These are phyloP conservation scores for Chrysocyon brachyurus DNA, from an alignment of 2,797 vertebrate genomes.

Conservation along the genomic window DNA sequence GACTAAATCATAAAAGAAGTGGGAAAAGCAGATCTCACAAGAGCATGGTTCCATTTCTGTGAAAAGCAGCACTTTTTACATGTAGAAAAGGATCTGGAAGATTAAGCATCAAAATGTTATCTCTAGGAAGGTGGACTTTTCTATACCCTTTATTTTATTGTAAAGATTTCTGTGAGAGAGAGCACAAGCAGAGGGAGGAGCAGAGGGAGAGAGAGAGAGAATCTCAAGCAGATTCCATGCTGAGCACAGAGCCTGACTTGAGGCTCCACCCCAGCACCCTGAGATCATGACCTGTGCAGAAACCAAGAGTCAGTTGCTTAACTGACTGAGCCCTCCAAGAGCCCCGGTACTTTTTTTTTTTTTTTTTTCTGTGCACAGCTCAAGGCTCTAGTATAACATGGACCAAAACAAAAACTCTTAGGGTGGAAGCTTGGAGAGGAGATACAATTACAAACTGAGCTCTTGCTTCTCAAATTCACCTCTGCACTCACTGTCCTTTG, in stretches of 20 bases:
- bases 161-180: not conserved
- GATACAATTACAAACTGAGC: not conserved
- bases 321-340: not conserved
- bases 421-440: not conserved
- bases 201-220: not conserved
- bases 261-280: not conserved
- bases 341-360: not conserved
- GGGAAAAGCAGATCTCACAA: not conserved
- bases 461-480: conserved; percentile 24
- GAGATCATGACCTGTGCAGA: not conserved
- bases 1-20: not conserved
- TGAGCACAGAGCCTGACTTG: not conserved
- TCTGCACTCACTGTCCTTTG: not conserved
- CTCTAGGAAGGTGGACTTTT: not conserved
- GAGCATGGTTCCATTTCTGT: not conserved
- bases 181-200: not conserved
- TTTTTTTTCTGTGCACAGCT: not conserved
- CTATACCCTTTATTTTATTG: not conserved
- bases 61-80: not conserved
- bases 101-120: not conserved
- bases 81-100: not conserved
- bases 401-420: not conserved
- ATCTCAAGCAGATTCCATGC: not conserved
- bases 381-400: not conserved
- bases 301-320: not conserved